Evolutionary conservation across 2,113 vertebrate genomes (phyloP), one percentile per base, ranked within the genome.

Genomic region (Solea senegalensis): DNA sequence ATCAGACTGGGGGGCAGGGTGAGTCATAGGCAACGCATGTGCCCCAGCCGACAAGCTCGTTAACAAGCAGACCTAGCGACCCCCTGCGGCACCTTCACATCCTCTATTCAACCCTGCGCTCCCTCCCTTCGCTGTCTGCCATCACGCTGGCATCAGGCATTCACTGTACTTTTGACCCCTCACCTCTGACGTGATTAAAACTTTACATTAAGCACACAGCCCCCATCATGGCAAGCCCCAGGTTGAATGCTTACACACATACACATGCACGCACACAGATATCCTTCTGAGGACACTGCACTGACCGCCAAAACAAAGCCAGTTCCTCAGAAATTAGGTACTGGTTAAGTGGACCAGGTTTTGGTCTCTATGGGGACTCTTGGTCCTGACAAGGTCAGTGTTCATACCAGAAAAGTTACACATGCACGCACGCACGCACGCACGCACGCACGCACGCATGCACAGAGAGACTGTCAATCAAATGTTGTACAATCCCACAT

Each of bases 121-220:
- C 34, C 53, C 28, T 15, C 59, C n/a, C 41, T 62, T 56, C 69
- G 61, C 70, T 57, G 44, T 64, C 66, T n/a, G 55, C 59, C 21
- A 15, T 79, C 74, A 69, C 11, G 14, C 68, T 72, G 55, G 21
- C 73, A 79, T 65, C 63, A 39, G 15, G 49, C 49, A 44, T 71
- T 71, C 66, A 50, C 68, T 64, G 74, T 62, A 81, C 81, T 73
- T 69, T 72, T 83, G 84, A 89, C 74, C 87, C n/a, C 34, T 61
- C 76, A 81, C 71, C 78, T 84, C 65, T 63, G 69, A 78, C 72
- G 75, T 83, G 62, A 90, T 89, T 76, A 82, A 69, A 88, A 76
- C 57, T 68, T 82, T 74, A 69, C 76, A 75, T 78, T 74, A 72
- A 74, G 34, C 63, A 40, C 74, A 46, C 39, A 59, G 60, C 50